Base-by-base conservation (phyloP, 1,140 invertebrate species). In the Panagrolaimus sp. region DNA sequence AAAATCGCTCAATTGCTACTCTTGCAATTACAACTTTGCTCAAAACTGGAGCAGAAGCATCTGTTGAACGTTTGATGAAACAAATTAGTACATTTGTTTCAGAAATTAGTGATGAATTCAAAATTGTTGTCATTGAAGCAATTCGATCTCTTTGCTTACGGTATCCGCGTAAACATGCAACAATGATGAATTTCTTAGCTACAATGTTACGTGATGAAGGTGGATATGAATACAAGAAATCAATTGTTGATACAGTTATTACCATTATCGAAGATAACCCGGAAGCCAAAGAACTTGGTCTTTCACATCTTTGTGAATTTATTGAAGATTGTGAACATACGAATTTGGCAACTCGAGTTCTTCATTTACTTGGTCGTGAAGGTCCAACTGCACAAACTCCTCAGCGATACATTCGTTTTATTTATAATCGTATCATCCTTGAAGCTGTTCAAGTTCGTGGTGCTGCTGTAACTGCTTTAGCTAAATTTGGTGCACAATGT, bases 251-350 rank as follows among this genome's bases (percentile, higher is more conserved):
- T 81, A 97, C 96, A 9, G 95, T 99, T 47, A 97, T 98, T 28
- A 90, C 91, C 0, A 91, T 98, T 47, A 96, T 99, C 72, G 94
- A 98, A 84, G 94, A 96, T 80, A 98, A 98, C 84, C 89, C 89
- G 1, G 91, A 93, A 69, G 90, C 91, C 0, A 98, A 97, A 84
- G 95, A 98, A 85, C 90, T 91, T 17, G 95, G 88, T 88, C 84
- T 99, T 4, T 92, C 93, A 4, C 94, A 99, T 86, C 85, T 99
- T 0, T 98, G 96, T 83, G 96, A 99, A 84, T 99, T 99, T 81
- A 99, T 99, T 80, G 96, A 99, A 83, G 96, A 99, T 85, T 99
- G 96, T 84, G 96, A 99, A 80, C 95, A 98, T 81, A 91, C 91
- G 0, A 93, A 91, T 67, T 86, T 99, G 52, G 94, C 95, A n/a